Evolutionary conservation across 2,888 invertebrate genomes (phyloP), one percentile per base, ranked within the genome.

Genomic region (Hypomecis punctinalis): DNA sequence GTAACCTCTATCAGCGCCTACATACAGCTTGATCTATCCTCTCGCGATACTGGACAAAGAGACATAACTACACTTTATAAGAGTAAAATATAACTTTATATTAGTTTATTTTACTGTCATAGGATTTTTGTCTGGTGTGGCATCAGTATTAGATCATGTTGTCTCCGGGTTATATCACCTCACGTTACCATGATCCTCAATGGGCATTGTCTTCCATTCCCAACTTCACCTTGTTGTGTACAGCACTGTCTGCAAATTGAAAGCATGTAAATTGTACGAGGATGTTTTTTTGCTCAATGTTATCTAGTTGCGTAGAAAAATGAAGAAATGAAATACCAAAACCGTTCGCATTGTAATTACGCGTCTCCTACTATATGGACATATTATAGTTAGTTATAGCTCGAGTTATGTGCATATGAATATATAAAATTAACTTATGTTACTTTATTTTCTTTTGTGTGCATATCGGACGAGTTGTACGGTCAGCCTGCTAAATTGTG

Each of bases 131-230:
- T 1, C 23, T 23, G 23, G 23, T 23, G 3, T 23, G 23, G 3
- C 3, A 3, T 3, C 23, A 23, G 23, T 3, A 23, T 3, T 3
- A 23, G 23, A 23, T 23, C 23, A 23, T 23, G 23, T 23, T 23
- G 23, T 23, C 23, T 23, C 1, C 23, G 23, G 23, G 23, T 1
- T 2, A 23, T 71, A 35, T 42, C 74, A 37, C 76, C 37, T 82
- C 46, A 53, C 78, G 90, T 91, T 90, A 91, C 91, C 91, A 91
- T 79, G 73, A 82, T 77, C 80, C 81, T 77, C 75, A 71, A 81
- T 83, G 90, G 91, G 90, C 89, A 89, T 91, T 89, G 88, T 88
- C 87, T 90, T 90, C 89, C 90, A 82, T 67, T 63, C 63, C 37
- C 55, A 45, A 39, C 45, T 73, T 83, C 89, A 89, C 89, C 70